These are phyloP conservation scores for Limnothrissa miodon DNA, from an alignment of 2,113 vertebrate genomes.

Conservation along the genomic window DNA sequence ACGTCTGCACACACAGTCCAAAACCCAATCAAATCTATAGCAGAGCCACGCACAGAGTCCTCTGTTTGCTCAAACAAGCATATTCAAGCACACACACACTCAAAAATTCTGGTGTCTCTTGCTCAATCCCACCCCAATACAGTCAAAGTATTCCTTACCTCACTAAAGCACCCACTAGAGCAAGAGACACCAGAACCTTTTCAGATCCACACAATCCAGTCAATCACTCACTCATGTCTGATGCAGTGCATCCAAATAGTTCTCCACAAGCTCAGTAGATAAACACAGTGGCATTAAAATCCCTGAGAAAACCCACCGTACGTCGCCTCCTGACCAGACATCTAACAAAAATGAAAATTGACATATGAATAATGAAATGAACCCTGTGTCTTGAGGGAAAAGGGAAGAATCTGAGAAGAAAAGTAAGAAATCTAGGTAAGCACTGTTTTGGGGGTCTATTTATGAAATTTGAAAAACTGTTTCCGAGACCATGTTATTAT, in stretches of 20 bases:
- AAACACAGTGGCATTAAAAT: background rate
- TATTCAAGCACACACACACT: background rate
- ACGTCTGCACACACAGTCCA: background rate
- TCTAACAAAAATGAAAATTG: background rate
- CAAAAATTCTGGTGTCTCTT: background rate
- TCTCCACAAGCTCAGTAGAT: background rate
- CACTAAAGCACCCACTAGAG: background rate
- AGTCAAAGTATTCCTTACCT: background rate
- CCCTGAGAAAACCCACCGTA: too few relatives aligned
- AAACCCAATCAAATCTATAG: constrained; percentile 8
- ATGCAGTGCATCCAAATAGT: background rate
- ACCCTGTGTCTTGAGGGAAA: background rate
- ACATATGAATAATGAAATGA: background rate
- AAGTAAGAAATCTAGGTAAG: background rate
- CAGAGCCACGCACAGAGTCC: background rate
- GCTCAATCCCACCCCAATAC: background rate
- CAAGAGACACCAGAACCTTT: too few relatives aligned
- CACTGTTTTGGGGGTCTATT: too few relatives aligned
- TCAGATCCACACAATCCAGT: background rate
- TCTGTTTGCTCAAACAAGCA: background rate
- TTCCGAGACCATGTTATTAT: background rate
- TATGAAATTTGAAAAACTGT: too few relatives aligned
- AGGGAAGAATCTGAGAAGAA: background rate
- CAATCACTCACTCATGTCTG: background rate
- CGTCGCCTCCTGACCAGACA: background rate